These are phyloP conservation scores for Eonycteris spelaea DNA, from an alignment of 2,113 vertebrate genomes.

Conservation along the genomic window DNA sequence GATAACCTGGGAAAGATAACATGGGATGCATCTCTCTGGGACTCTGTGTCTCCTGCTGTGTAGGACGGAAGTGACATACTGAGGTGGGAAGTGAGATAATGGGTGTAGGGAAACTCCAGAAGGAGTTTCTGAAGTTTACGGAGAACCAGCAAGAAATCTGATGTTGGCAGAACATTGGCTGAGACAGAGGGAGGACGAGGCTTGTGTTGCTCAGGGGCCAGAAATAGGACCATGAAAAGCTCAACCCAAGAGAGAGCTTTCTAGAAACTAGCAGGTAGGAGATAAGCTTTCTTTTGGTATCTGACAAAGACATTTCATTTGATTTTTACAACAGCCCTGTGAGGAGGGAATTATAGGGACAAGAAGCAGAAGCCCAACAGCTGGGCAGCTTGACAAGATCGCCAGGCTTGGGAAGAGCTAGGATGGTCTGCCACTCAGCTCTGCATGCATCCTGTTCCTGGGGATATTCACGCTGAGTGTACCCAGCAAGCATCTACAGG, in stretches of 20 bases:
- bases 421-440: fast-evolving
- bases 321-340: not conserved
- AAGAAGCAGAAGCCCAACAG: not conserved
- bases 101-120: not conserved
- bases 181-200: too few species aligned
- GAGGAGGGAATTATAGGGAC: not conserved
- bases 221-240: fast-evolving
- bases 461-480: fast-evolving
- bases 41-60: not conserved
- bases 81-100: too few species aligned
- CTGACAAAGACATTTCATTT: not conserved
- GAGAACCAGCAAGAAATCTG: fast-evolving
- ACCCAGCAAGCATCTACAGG: not conserved
- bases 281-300: not conserved
- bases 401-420: too few species aligned
- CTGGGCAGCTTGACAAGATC: not conserved
- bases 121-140: too few species aligned
- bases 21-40: not conserved
- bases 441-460: fast-evolving
- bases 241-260: not conserved
- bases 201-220: not conserved
- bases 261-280: not conserved
- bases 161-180: fast-evolving
- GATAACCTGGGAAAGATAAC: fast-evolving
- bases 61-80: not conserved